Evolutionary conservation across 2,113 vertebrate species (phyloP).

Genomic region (Bostrychus sinensis): DNA sequence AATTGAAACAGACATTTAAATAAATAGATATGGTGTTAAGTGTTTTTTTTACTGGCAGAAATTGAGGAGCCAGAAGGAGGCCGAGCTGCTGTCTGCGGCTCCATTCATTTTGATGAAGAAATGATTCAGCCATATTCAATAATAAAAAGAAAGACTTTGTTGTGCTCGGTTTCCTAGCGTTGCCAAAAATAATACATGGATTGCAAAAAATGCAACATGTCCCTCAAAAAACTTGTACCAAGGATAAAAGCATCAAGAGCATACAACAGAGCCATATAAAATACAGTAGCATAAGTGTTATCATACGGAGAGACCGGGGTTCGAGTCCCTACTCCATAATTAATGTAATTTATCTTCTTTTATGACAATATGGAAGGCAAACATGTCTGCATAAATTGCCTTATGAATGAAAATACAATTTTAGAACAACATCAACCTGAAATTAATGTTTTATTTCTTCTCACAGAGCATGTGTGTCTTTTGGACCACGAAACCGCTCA

Average conservation of each 20-base stretch:
- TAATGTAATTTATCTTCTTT: no score
- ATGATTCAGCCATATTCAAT: not conserved
- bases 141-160: not conserved
- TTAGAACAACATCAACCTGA: not conserved
- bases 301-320: no score
- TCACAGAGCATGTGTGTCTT: slow-evolving; percentile 90
- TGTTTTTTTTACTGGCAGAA: not conserved
- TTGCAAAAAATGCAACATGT: no score
- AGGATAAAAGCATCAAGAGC: no score
- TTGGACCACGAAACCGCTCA: slow-evolving; percentile 94
- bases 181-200: not conserved
- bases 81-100: slow-evolving; percentile 57
- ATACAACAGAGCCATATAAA: no score
- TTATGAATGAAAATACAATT: not conserved
- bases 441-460: slow-evolving; percentile 14
- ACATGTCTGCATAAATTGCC: no score
- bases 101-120: slow-evolving; percentile 8
- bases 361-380: no score
- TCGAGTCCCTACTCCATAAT: no score
- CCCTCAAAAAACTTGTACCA: no score
- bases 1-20: not conserved
- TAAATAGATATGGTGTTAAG: not conserved
- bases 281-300: no score
- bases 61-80: slow-evolving; percentile 60
- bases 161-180: not conserved